Base-by-base conservation (phyloP, 37 sponge, comb jelly and placozoan genomes). In the Haliclona indistincta region DNA sequence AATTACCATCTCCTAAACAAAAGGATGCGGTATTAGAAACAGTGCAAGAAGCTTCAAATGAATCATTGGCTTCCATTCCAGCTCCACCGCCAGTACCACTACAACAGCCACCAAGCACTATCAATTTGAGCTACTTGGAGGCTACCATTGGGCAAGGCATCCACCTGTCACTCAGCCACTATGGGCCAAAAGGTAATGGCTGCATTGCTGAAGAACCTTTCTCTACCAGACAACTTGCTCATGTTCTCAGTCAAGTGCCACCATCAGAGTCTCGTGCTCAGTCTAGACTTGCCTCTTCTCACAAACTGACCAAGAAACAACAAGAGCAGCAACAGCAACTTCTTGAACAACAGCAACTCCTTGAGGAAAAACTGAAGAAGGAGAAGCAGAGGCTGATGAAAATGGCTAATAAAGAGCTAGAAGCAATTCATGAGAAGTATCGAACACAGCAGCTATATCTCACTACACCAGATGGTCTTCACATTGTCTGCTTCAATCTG, bases 131-230 rank as follows among this genome's bases (percentile, higher is more conserved):
- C 28, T 26, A 60, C 7, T 33, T 90, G 10, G 30, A 60, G 22
- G 91, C 87, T 30, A 45, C 54, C 0, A 58, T 85, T 37, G 71
- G 64, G 20, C 67, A 85, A 19, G 35, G 69, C 29, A 34, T 90
- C 4, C 38, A 26, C 11, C 2, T 90, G 0, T 68, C 76, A 41
- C 23, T 67, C 47, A 90, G 88, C 43, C 77, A 73, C 43, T 90
- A 66, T 90, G 91, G 91, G 25, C 83, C 87, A 40, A 45, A 63
- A 4, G 91, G 78, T 7, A 80, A 90, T 62, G 85, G 89, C 32
- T 45, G 60, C 1, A 58, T 82, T 1, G 74, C 83, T 0, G 65
- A 44, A 20, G 15, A 77, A 33, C 88, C 88, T 29, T 39, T 25
- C 6, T 58, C 60, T 58, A 26, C 13, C 11, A n/a, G 6, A 7